phyloP scores from a whole-genome alignment of 2,888 invertebrate species.

The Xestia sexstrigata region DNA sequence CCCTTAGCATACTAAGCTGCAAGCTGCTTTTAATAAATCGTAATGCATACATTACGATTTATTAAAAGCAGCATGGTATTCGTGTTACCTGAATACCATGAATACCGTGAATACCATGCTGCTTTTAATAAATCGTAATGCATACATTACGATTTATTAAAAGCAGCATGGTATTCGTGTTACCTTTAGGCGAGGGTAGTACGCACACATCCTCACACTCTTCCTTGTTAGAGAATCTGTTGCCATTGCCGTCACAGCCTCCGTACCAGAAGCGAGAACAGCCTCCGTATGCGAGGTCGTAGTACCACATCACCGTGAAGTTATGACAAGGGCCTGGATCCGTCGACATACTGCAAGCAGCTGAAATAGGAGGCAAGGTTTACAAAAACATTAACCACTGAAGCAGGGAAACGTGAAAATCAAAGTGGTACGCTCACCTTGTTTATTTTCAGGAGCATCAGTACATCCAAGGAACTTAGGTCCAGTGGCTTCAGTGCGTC shows the following conservation, averaged over 20 bases:
- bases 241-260: conserved; percentile 97
- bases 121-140: too few relatives aligned
- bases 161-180: not conserved
- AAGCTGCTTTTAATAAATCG: too few relatives aligned
- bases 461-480: conserved; percentile 96
- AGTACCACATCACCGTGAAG: conserved; percentile 96
- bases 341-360: conserved; percentile 93
- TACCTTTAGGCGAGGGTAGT: conserved; percentile 91
- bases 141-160: not conserved
- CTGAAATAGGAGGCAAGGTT: conserved; percentile 68
- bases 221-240: conserved; percentile 95
- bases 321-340: conserved; percentile 95
- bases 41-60: not conserved
- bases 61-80: not conserved
- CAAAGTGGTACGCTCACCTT: conserved; percentile 85
- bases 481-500: conserved; percentile 94
- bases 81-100: conserved; percentile 78
- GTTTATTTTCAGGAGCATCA: conserved; percentile 92
- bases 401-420: too few relatives aligned
- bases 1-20: too few relatives aligned
- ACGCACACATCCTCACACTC: conserved; percentile 96
- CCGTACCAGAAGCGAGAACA: conserved; percentile 98
- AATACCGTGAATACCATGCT: too few relatives aligned
- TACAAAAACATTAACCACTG: not conserved
- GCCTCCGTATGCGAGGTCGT: conserved; percentile 96